These are phyloP conservation scores for Lepidurus couesii DNA, from an alignment of 1,140 invertebrate genomes.

Conservation along the genomic window DNA sequence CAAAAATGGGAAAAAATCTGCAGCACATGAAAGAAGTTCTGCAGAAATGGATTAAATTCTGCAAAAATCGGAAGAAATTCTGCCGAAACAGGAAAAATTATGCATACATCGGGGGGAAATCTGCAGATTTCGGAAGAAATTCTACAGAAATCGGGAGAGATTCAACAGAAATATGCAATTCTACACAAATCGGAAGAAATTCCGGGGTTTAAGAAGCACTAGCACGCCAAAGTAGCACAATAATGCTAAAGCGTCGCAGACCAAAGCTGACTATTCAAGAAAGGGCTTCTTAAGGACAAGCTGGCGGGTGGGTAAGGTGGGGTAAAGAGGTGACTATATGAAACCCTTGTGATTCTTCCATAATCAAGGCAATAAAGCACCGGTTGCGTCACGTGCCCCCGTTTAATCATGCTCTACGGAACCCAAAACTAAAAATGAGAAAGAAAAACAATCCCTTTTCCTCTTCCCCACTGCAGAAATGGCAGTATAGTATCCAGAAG, in stretches of 20 bases:
- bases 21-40: too few species aligned
- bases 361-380: constrained; percentile 3
- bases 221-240: neutral
- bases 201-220: neutral
- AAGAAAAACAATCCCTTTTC: constrained; percentile 4
- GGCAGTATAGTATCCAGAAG: neutral
- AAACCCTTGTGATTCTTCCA: neutral
- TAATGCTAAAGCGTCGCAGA: neutral
- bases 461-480: neutral
- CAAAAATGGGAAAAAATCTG: too few species aligned
- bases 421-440: too few species aligned
- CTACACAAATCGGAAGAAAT: too few species aligned
- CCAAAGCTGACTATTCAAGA: neutral
- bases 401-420: neutral
- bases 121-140: too few species aligned
- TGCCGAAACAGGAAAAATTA: too few species aligned
- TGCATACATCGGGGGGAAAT: too few species aligned
- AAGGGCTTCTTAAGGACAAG: neutral
- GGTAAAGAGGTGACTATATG: neutral
- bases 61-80: too few species aligned
- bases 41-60: too few species aligned
- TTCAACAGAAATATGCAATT: too few species aligned
- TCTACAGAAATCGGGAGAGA: too few species aligned
- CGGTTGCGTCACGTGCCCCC: neutral
- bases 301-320: neutral